Evolutionary conservation across 2,113 vertebrate genomes (phyloP).

Genomic region (Siniperca knerii): DNA sequence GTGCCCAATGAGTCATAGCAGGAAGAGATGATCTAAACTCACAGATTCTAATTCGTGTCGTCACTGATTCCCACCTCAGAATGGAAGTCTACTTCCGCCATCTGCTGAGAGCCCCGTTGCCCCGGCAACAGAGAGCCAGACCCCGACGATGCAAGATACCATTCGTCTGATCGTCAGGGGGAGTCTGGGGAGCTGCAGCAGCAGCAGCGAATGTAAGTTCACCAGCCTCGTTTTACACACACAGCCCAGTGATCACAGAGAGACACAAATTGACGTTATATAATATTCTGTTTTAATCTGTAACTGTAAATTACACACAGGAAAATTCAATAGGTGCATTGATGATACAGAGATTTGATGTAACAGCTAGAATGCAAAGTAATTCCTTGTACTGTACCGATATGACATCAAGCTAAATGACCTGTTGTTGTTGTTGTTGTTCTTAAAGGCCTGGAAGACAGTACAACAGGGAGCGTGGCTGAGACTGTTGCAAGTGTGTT

Average conservation of each 20-base stretch:
- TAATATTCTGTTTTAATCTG: not conserved
- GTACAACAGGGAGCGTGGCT: constrained; percentile 92
- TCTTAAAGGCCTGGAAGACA: constrained; percentile 93
- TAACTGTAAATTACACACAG: not conserved
- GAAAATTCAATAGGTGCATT: not conserved
- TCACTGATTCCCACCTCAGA: constrained; percentile 85
- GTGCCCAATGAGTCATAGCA: constrained; percentile 69
- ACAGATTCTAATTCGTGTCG: constrained; percentile 60
- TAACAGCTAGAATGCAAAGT: not conserved
- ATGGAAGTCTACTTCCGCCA: constrained; percentile 87
- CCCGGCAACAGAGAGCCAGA: constrained; percentile 85
- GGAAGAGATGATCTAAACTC: constrained; percentile 63
- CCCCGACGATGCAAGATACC: constrained; percentile 89
- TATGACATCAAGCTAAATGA: constrained; percentile 10
- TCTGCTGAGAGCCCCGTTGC: constrained; percentile 85
- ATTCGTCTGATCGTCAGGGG: constrained; percentile 98
- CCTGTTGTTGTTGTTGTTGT: constrained; percentile 35
- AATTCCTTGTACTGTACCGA: not conserved
- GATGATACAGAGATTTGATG: constrained; percentile 1
- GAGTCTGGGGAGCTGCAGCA: constrained; percentile 97
- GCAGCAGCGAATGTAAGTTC: constrained; percentile 96
- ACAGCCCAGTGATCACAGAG: not conserved
- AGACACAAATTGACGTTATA: not conserved
- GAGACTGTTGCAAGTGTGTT: constrained; percentile 94
- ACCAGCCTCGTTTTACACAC: not conserved